Base-by-base conservation (phyloP, 2,888 invertebrate species). In the Leptogaster cylindrica region DNA sequence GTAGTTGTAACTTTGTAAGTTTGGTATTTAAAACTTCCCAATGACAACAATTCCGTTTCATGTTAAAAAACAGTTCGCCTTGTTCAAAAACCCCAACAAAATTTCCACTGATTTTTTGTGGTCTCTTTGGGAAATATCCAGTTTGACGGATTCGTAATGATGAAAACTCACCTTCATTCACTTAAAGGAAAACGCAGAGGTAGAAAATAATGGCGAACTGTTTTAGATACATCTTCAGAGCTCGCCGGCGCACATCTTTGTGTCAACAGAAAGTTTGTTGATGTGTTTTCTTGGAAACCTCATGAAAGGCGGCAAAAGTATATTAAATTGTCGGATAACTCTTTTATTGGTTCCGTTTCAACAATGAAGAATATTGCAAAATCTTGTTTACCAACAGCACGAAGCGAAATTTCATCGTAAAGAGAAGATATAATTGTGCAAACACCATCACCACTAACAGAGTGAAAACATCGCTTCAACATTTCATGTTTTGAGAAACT, bases 301-400 rank as follows among this genome's bases (percentile, higher is more conserved):
- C 67, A 70, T 55, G 63, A 66, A 65, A 66, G 27, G 46, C 46
- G 61, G 31, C 64, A 67, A 68, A 68, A 67, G 70, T 69, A 66
- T 70, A 70, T 70, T 70, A 70, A 69, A 70, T 70, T 70, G 66
- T 68, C 70, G 70, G 70, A 69, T 69, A 70, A 70, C 70, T 70
- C 70, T 67, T 69, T 69, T 70, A 70, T 70, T 70, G 69, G 70
- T 70, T 70, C 70, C 70, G 70, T 70, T 70, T 69, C 67, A 70
- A 70, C 70, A 70, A 69, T 69, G 55, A 39, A 67, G 64, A 69
- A 67, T 70, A 70, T 69, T 69, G 69, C 67, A 69, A 48, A 69
- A 70, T 70, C 67, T 69, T 70, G 69, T 70, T 70, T 70, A 66
- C 68, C 33, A 65, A 36, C 44, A 63, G 25, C 41, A 65, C 55